Conservation (phyloP, 2,888 invertebrate genomes). For the Hypselothyrea guttata region DNA sequence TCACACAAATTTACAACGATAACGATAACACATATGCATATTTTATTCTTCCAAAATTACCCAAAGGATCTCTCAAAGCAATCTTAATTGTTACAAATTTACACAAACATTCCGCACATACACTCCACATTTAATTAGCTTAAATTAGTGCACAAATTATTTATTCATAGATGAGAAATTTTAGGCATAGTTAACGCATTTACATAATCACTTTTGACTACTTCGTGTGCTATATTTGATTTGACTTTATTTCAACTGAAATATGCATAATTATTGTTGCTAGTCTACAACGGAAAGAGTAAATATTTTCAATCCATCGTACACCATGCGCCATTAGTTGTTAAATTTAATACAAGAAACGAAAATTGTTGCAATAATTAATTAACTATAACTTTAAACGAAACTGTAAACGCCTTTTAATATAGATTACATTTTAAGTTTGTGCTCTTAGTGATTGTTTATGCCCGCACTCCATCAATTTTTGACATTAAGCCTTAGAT, state of each 20-base stretch:
- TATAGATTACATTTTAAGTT: constrained; percentile 46
- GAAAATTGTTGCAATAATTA: constrained; percentile 68
- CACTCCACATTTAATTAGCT: constrained; percentile 18
- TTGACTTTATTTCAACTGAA: constrained; percentile 18
- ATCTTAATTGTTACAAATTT: constrained; percentile 70
- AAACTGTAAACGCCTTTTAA: constrained; percentile 59
- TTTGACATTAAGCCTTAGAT: constrained; percentile 13
- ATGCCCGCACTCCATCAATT: constrained; percentile 24
- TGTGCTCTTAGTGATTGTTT: constrained; percentile 63
- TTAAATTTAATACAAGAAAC: constrained; percentile 34
- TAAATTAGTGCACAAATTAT: constrained; percentile 40
- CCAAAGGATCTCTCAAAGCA: constrained; percentile 63
- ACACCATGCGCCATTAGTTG: constrained; percentile 59
- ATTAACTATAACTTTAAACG: constrained; percentile 25
- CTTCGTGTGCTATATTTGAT: constrained; percentile 43
- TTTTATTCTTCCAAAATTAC: constrained; percentile 44
- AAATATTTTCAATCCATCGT: constrained; percentile 39
- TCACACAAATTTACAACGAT: constrained; percentile 56
- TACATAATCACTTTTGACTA: neutral
- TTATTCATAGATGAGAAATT: too few species aligned
- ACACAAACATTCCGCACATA: constrained; percentile 21
- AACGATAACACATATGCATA: constrained; percentile 22
- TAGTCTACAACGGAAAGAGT: constrained; percentile 47
- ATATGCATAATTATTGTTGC: constrained; percentile 58
- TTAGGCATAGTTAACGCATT: constrained; percentile 22